Evolutionary conservation across 2,888 invertebrate species (phyloP).

Genomic region (Micoletzkya japonica): DNA sequence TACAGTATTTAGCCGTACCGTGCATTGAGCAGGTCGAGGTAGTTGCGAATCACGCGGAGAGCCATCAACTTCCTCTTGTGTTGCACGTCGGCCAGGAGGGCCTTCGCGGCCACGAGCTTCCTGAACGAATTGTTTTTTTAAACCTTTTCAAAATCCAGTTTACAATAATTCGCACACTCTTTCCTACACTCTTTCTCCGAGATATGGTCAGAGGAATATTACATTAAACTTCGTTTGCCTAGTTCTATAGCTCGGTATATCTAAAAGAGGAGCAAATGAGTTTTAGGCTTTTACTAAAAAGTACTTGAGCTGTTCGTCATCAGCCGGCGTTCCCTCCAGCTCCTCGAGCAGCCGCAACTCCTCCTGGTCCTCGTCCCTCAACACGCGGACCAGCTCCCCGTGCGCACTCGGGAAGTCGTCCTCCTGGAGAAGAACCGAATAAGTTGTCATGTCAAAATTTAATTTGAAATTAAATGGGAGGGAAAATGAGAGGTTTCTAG

Average conservation of each 20-base stretch:
- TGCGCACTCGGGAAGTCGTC: constrained; percentile 29
- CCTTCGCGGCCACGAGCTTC: constrained; percentile 15
- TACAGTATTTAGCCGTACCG: constrained; percentile 24
- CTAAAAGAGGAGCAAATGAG: too few relatives aligned
- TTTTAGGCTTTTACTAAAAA: too few relatives aligned
- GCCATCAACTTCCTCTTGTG: constrained; percentile 27
- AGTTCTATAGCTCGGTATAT: too few relatives aligned
- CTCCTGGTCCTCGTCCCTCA: constrained; percentile 39
- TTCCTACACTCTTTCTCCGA: too few relatives aligned
- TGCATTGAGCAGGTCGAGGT: constrained; percentile 40
- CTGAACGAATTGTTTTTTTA: not conserved
- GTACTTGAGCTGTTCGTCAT: constrained; percentile 22
- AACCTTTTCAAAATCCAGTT: too few relatives aligned
- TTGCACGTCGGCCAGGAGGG: constrained; percentile 10
- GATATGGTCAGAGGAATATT: too few relatives aligned
- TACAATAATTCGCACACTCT: too few relatives aligned
- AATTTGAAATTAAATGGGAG: too few relatives aligned
- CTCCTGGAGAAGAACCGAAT: constrained; percentile 7
- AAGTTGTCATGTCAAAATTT: too few relatives aligned
- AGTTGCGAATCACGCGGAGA: constrained; percentile 34
- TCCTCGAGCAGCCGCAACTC: constrained; percentile 43
- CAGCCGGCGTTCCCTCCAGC: constrained; percentile 31
- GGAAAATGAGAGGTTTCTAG: too few relatives aligned
- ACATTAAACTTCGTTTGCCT: too few relatives aligned
- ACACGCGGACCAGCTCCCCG: constrained; percentile 12